A percentile compares a stretch with the other conserved stretches of the same genome.
phyloP scores from a whole-genome alignment of 2,888 invertebrate species.

The Malthinus seriepunctatus region DNA sequence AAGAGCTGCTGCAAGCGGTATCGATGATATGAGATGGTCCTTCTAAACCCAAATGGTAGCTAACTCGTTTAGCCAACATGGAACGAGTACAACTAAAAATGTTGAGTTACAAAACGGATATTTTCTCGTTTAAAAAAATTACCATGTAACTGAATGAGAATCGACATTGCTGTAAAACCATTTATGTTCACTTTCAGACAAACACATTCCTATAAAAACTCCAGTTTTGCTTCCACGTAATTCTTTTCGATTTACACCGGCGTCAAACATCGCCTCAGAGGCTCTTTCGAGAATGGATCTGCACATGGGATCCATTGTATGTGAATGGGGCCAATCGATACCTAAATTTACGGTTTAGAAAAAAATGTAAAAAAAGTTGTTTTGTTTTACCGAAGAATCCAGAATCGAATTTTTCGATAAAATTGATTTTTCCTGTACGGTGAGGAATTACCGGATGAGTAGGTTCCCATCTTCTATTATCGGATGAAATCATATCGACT shows the following conservation, averaged over 20 bases:
- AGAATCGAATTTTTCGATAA: slow-evolving; percentile 59
- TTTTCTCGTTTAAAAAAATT: slow-evolving; percentile 14
- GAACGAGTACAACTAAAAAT: slow-evolving; percentile 76
- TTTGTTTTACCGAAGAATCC: slow-evolving; percentile 56
- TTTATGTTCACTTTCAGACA: slow-evolving; percentile 76
- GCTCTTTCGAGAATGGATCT: slow-evolving; percentile 62
- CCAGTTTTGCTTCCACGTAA: slow-evolving; percentile 75
- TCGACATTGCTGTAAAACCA: slow-evolving; percentile 59
- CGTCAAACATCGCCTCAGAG: slow-evolving; percentile 63
- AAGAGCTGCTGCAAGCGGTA: slow-evolving; percentile 93
- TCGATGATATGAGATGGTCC: slow-evolving; percentile 90
- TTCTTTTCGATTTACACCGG: slow-evolving; percentile 67
- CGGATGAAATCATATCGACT: slow-evolving; percentile 82
- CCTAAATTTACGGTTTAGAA: neutral
- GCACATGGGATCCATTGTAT: slow-evolving; percentile 62
- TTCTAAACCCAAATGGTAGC: slow-evolving; percentile 83
- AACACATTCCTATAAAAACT: slow-evolving; percentile 77
- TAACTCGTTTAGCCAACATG: slow-evolving; percentile 90
- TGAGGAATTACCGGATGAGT: slow-evolving; percentile 62
- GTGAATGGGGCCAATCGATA: slow-evolving; percentile 57
- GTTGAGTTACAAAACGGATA: too few species aligned
- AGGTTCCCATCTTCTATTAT: slow-evolving; percentile 75
- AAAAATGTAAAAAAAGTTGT: neutral
- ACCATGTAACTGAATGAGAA: slow-evolving; percentile 57
- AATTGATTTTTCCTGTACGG: slow-evolving; percentile 68